Conservation (phyloP, 2,113 vertebrate species). For the Syrmaticus mikado region DNA sequence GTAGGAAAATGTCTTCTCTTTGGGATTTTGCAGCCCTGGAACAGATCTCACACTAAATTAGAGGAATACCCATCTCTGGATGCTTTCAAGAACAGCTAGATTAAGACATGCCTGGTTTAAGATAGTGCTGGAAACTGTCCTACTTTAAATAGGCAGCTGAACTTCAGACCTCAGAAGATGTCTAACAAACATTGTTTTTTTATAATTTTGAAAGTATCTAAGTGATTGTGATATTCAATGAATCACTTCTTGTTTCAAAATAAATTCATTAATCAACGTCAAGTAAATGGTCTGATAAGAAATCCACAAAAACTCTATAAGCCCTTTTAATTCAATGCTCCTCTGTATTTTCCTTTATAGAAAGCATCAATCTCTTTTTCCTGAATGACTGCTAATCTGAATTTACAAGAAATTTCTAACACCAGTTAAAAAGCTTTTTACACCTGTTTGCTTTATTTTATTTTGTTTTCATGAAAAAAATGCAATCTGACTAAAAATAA, state of each 20-base stretch:
- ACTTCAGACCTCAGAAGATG: neutral
- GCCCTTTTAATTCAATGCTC: neutral
- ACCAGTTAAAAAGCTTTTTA: neutral
- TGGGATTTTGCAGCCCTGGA: neutral
- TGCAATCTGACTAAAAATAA: constrained; percentile 20
- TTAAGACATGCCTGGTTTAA: neutral
- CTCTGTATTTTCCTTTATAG: neutral
- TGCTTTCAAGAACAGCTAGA: neutral
- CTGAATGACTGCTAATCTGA: neutral
- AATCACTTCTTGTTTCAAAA: neutral
- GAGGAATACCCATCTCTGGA: neutral
- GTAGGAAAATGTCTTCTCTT: fast-evolving
- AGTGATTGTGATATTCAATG: neutral
- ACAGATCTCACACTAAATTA: neutral
- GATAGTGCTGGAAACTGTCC: neutral
- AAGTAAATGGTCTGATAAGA: neutral
- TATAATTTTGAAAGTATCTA: neutral
- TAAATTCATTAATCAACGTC: neutral
- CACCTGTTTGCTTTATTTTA: neutral
- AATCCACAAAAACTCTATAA: neutral
- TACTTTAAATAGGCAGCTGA: neutral
- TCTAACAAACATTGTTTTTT: neutral
- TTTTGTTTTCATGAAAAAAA: neutral
- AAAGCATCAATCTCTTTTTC: neutral
- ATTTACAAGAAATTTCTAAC: neutral